Percentiles rank a stretch among this genome's conserved stretches.
phyloP scores from a whole-genome alignment of 2,113 vertebrate species.

The Vulpes ferrilata region DNA sequence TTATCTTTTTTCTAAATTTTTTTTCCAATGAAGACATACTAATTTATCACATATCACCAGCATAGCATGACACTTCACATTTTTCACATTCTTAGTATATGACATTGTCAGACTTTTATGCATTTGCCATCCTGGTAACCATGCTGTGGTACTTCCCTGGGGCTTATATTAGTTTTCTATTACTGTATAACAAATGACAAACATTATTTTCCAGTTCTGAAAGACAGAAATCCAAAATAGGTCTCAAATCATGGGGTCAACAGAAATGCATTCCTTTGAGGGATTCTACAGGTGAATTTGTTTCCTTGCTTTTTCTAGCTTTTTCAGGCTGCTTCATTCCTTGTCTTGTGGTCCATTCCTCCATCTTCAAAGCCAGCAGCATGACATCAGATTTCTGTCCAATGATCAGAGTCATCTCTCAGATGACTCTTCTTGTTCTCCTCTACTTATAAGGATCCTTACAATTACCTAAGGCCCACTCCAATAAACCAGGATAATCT shows the following conservation, averaged over 20 bases:
- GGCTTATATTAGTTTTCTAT: background rate
- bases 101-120: background rate
- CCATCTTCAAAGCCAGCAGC: background rate
- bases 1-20: background rate
- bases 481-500: constrained; percentile 26
- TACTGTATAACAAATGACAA: background rate
- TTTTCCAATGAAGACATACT: background rate
- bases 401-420: no score
- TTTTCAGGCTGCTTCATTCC: background rate
- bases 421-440: background rate
- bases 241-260: background rate
- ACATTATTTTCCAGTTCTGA: background rate
- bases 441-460: background rate
- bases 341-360: background rate
- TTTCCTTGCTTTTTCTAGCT: background rate
- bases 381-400: background rate
- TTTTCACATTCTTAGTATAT: background rate
- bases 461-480: background rate
- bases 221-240: background rate
- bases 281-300: background rate
- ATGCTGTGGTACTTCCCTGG: background rate
- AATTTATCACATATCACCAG: background rate
- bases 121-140: background rate
- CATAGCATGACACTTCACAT: background rate
- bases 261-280: background rate